A percentile compares a stretch with the other conserved stretches of the same genome.
Conservation (phyloP, 2,113 vertebrate species). For the Corvus cornix region DNA sequence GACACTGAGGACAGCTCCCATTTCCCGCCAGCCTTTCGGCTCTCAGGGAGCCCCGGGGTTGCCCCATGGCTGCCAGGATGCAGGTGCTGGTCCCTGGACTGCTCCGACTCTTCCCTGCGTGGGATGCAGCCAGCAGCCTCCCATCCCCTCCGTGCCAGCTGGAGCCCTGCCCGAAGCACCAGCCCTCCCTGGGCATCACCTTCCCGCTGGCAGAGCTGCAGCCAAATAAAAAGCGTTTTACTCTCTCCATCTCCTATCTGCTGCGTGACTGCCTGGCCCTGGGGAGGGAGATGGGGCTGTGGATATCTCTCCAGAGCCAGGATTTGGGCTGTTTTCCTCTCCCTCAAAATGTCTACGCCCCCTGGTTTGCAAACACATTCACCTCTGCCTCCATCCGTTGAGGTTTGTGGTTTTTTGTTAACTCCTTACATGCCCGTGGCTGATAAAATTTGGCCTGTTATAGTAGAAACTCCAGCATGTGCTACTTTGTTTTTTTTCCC, state of each 20-base stretch:
- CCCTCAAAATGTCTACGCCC: not conserved
- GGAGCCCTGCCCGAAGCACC: not conserved
- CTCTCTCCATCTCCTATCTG: not conserved
- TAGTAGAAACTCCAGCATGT: not conserved
- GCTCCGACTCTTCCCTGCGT: accelerated
- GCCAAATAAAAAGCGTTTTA: not conserved
- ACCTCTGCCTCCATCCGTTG: not conserved
- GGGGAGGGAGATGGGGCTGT: not conserved
- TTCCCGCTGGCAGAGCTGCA: accelerated
- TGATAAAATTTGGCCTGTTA: not conserved
- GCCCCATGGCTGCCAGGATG: not conserved
- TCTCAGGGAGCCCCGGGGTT: not conserved
- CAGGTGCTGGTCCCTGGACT: not conserved
- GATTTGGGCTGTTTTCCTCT: not conserved
- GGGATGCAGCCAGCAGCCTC: not conserved
- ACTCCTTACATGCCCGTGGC: accelerated
- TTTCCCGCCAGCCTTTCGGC: not conserved
- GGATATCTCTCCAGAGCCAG: not conserved
- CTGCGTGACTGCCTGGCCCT: accelerated
- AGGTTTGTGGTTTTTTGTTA: not conserved
- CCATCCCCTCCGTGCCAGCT: not conserved
- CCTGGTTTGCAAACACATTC: not conserved
- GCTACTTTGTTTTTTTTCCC: not conserved
- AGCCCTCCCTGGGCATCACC: constrained; percentile 3
- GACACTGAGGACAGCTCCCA: accelerated